phyloP scores from a whole-genome alignment of 1,140 invertebrate genomes.

The Bombus waltoni region DNA sequence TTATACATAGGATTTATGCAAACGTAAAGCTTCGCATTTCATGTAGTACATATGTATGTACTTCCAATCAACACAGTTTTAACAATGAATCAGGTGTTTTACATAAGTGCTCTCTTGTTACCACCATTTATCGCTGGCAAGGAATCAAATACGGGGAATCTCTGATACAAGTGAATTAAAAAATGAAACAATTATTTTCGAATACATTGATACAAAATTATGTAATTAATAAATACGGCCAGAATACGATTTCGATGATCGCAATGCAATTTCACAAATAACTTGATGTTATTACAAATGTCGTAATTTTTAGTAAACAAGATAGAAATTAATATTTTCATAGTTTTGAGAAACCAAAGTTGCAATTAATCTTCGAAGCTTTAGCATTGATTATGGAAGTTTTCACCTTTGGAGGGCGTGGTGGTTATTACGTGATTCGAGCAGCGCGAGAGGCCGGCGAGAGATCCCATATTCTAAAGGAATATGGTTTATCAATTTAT shows the following conservation, averaged over 20 bases:
- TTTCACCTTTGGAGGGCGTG: not conserved
- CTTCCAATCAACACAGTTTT: not conserved
- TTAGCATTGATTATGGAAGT: not conserved
- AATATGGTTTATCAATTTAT: slow-evolving; percentile 3
- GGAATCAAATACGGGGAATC: too few species aligned
- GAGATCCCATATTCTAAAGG: not conserved
- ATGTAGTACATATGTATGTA: not conserved
- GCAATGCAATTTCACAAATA: too few species aligned
- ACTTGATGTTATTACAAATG: not conserved
- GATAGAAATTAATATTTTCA: not conserved
- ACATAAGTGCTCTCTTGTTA: too few species aligned
- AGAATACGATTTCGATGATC: too few species aligned
- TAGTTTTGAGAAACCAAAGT: not conserved
- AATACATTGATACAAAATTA: too few species aligned
- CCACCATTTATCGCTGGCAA: too few species aligned
- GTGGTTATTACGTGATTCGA: not conserved
- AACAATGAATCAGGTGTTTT: not conserved
- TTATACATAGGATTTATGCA: not conserved
- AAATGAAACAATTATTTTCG: too few species aligned
- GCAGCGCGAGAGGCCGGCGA: not conserved
- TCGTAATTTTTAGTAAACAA: not conserved
- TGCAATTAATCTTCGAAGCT: not conserved
- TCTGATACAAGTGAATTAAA: too few species aligned
- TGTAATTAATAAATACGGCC: too few species aligned
- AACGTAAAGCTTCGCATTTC: not conserved